Conservation (phyloP, 2,113 vertebrate genomes). For the Xenus cinereus region DNA sequence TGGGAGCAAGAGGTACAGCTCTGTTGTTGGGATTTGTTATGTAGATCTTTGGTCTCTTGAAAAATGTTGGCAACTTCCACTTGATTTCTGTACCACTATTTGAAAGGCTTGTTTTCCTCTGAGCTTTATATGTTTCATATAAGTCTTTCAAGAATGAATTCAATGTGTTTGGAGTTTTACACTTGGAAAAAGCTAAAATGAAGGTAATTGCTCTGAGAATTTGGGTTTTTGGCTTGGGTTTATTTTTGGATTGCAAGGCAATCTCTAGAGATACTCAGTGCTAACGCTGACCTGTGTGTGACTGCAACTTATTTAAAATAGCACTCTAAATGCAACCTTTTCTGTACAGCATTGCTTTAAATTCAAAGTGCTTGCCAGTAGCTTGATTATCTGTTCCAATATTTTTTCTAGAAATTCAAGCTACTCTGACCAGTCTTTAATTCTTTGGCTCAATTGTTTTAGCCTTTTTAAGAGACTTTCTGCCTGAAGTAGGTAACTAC, state of each 20-base stretch:
- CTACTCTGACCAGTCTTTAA: neutral
- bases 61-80: neutral
- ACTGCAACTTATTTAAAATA: conserved; percentile 34
- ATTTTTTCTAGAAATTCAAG: neutral
- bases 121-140: neutral
- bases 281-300: neutral
- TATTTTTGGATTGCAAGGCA: neutral
- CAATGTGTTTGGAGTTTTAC: neutral
- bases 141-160: neutral
- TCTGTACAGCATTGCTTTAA: neutral
- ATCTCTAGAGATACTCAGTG: neutral
- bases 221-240: neutral
- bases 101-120: neutral
- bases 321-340: neutral
- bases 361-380: neutral
- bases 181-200: conserved; percentile 2
- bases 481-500: neutral
- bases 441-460: neutral
- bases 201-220: conserved; percentile 27
- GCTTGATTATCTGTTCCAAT: neutral
- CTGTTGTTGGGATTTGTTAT: neutral
- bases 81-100: neutral
- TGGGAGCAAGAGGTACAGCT: neutral
- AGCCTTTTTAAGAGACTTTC: neutral
- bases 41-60: neutral